Base-by-base conservation (phyloP, 2,113 vertebrate species). In the Hyla sarda region DNA sequence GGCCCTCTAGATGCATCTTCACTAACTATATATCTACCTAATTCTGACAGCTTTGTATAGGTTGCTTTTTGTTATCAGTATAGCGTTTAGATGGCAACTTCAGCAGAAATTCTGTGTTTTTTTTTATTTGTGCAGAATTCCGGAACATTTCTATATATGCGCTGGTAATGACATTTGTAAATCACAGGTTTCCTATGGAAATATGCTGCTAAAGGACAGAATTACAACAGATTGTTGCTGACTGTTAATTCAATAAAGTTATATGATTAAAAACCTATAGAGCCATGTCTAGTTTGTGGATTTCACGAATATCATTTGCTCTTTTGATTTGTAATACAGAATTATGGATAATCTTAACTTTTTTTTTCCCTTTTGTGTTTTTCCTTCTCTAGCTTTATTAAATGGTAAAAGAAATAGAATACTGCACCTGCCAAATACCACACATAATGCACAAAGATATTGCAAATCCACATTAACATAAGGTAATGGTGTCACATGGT, bases 241-340 rank as follows among this genome's bases (percentile, higher is more conserved):
- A 84, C 82, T 84, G 82, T 84, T 84, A 84, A 82, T 34, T 82
- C 65, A 84, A 84, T 74, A 84, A 84, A 84, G 82, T n/a, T 84
- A 82, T 60, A 84, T 41, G 48, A 83, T 41, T 83, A 37, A 82
- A n/a, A 83, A 47, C 54, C 50, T 8, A 34, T 16, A 41, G 17
- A 60, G 23, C 13, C 0, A 8, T 13, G 34, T 25, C 10, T 13
- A 2, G 56, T 23, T 16, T 28, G 54, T 23, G 48, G 13, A n/a
- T n/a, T n/a, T n/a, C n/a, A n/a, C 6, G 48, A n/a, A n/a, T n/a
- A n/a, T n/a, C 13, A 50, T 19, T 52, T 52, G 47, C 16, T 2
- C 50, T 52, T n/a, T 50, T 50, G 48, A 6, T 50, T n/a, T 13
- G 48, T 13, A 11, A 50, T 50, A 50, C 48, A 50, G 48, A 50